phyloP scores from a whole-genome alignment of 2,113 vertebrate genomes.

The Oryzias javanicus region DNA sequence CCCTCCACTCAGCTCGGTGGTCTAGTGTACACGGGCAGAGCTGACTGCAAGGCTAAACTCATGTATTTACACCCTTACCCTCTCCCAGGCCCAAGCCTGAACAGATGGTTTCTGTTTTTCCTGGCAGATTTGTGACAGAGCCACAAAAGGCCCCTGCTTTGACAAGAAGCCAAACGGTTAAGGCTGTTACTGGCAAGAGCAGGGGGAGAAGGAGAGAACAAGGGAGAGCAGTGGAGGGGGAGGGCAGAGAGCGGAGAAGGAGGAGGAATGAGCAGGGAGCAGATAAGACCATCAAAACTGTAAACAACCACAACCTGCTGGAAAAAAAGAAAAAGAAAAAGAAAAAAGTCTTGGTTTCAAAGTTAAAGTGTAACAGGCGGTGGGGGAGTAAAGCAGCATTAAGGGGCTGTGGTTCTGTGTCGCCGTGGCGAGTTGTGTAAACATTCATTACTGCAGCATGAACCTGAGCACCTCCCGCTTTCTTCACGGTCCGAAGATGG shows the following conservation, averaged over 20 bases:
- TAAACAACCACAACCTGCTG: slow-evolving; percentile 36
- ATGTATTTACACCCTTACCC: slow-evolving; percentile 66
- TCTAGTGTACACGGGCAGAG: slow-evolving; percentile 43
- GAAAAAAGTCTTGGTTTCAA: slow-evolving; percentile 25
- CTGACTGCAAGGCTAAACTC: slow-evolving; percentile 64
- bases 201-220: slow-evolving; percentile 64
- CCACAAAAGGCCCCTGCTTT: slow-evolving; percentile 80
- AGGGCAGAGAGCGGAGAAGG: slow-evolving; percentile 43
- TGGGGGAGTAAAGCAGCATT: neutral
- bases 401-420: slow-evolving; percentile 54
- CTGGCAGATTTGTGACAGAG: slow-evolving; percentile 81
- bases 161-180: slow-evolving; percentile 78
- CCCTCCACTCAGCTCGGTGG: slow-evolving; percentile 44
- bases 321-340: slow-evolving; percentile 39
- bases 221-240: slow-evolving; percentile 48
- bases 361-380: slow-evolving; percentile 26
- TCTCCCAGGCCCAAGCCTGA: slow-evolving; percentile 61
- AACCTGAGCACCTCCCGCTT: slow-evolving; percentile 58
- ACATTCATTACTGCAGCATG: slow-evolving; percentile 72
- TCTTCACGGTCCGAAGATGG: slow-evolving; percentile 47
- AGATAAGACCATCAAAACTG: slow-evolving; percentile 64
- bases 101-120: slow-evolving; percentile 85
- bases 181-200: slow-evolving; percentile 77
- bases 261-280: slow-evolving; percentile 56
- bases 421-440: slow-evolving; percentile 71